Evolutionary conservation across 2,888 invertebrate genomes (phyloP), one percentile per base, ranked within the genome.

Genomic region (Nymphalis urticae): DNA sequence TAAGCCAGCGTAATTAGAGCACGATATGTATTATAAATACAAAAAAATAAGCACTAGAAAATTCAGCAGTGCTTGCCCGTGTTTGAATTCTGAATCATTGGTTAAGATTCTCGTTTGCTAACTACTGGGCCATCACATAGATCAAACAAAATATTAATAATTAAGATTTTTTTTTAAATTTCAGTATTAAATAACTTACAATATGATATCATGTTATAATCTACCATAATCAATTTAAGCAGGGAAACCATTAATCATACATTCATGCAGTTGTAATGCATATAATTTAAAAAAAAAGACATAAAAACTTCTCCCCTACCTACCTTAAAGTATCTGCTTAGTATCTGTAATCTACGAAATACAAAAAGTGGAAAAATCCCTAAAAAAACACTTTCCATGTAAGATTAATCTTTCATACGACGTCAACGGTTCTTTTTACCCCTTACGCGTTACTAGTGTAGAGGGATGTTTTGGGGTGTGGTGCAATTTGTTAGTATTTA

Each of bases 341-440:
- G 59, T 68, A 65, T 65, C 68, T 62, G 16, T 68, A 65, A 65
- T 68, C 64, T 68, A 62, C 67, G 54, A 56, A 51, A 63, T 63
- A 64, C 59, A 64, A 73, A 72, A 72, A 74, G 71, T 68, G 75
- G 76, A 76, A 69, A 79, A 80, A 79, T 78, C 80, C 79, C 75
- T 64, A 72, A 80, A 80, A 79, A 86, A 85, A 86, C 86, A 85
- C 85, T 84, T 84, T 85, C 79, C 80, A 81, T 82, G 85, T 83
- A 81, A 86, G 82, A 87, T 87, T 88, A 87, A 89, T 86, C 84
- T 87, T 86, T 85, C 81, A 85, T 81, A 74, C 79, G 74, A 75
- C 77, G 80, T 79, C 79, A 77, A 82, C 82, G 79, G 78, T 73
- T 76, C 78, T 76, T 77, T 80, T 79, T 78, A 78, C 75, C 76